Base-by-base conservation (phyloP, 2,888 invertebrate genomes). In the Brachypterus glaber region DNA sequence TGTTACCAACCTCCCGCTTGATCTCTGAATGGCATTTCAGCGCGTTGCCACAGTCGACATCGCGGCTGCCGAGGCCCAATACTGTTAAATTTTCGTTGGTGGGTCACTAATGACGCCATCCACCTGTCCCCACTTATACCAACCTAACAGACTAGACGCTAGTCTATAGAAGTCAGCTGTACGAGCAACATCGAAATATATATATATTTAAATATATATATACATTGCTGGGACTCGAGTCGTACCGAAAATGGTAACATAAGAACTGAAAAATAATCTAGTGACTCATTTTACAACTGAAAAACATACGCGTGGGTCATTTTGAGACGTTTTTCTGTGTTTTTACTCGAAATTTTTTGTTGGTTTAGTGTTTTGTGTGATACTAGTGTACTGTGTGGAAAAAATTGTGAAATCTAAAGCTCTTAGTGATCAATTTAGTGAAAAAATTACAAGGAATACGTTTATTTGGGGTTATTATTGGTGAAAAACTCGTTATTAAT, bases 51-150 rank as follows among this genome's bases (percentile, higher is more conserved):
- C 43, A 43, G n/a, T n/a, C n/a, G n/a, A n/a, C n/a, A n/a, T n/a
- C n/a, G n/a, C n/a, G n/a, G n/a, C n/a, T n/a, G n/a, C n/a, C n/a
- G 33, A 43, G 38, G 43, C 45, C 45, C 38, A 45, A 43, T 43
- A 38, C 45, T 31, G 33, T 37, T 31, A 39, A 43, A 41, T 36
- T 45, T 43, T 45, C 38, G 45, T 45, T 37, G 45, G 45, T 45
- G 45, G 45, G 45, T 45, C 45, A 45, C 37, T 33, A 40, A 36
- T 31, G 30, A 31, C 45, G 40, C 45, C 36, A 33, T 39, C 35
- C 42, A 17, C 44, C 45, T 43, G 38, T 43, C 34, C 40, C 32
- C 40, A 45, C 39, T 43, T 45, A 43, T 43, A 41, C 45, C 43
- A 43, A n/a, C n/a, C 40, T 35, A 35, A 35, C 36, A 41, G 39